A percentile compares a stretch with the other conserved stretches of the same genome.
These are phyloP conservation scores for Uropsilus gracilis DNA, from an alignment of 2,113 vertebrate genomes.

Conservation along the genomic window DNA sequence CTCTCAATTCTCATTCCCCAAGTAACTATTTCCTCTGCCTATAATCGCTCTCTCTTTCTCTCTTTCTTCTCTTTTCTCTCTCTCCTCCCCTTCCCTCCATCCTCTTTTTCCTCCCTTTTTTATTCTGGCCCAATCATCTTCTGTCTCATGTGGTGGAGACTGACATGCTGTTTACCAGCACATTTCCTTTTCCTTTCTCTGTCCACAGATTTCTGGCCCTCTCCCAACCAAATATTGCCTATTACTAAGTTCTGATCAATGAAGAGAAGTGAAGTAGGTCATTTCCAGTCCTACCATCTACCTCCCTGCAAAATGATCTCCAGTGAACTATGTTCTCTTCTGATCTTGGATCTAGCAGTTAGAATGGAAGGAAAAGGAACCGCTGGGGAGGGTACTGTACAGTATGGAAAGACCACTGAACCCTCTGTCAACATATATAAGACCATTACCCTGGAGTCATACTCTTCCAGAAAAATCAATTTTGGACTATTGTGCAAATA, in stretches of 20 bases:
- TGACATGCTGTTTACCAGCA: background rate
- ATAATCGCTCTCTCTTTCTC: background rate
- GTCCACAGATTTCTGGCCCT: background rate
- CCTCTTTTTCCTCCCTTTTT: background rate
- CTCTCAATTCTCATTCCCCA: no score
- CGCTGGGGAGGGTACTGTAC: fast-evolving
- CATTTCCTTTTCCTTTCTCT: background rate
- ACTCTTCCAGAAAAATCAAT: background rate
- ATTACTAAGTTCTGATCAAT: background rate
- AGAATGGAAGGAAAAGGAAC: background rate
- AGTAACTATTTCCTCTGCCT: background rate
- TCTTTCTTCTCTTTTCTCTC: background rate
- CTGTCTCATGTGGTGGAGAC: background rate
- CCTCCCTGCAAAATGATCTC: background rate
- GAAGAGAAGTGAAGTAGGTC: background rate
- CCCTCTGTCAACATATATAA: background rate
- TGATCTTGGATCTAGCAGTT: background rate
- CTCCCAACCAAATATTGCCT: background rate
- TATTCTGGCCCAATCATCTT: background rate
- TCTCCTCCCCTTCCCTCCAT: background rate
- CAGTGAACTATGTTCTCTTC: background rate
- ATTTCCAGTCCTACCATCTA: background rate
- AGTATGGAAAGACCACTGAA: background rate
- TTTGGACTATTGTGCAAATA: background rate
- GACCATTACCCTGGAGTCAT: background rate